phyloP scores from a whole-genome alignment of 2,888 invertebrate genomes.

The Glaucopsyche alexis region DNA sequence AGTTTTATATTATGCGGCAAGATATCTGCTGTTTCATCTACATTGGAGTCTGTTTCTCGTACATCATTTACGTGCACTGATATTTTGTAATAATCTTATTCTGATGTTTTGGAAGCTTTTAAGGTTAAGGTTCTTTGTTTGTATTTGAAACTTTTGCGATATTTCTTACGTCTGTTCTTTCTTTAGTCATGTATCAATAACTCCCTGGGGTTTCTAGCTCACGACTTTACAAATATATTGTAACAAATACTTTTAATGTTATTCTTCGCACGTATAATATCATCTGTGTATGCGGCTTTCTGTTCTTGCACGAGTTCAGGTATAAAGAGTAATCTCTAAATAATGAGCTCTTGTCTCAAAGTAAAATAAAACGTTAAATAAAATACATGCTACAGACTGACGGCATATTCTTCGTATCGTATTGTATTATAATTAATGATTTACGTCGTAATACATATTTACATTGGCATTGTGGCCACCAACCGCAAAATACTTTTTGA shows the following conservation, averaged over 20 bases:
- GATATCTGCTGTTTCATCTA: not conserved
- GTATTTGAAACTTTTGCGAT: too few relatives aligned
- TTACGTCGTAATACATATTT: not conserved
- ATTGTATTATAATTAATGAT: not conserved
- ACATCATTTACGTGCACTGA: too few relatives aligned
- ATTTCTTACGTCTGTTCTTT: too few relatives aligned
- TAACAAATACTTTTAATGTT: not conserved
- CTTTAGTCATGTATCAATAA: too few relatives aligned
- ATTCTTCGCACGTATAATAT: not conserved
- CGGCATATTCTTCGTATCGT: not conserved
- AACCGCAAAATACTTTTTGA: not conserved
- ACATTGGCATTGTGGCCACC: not conserved
- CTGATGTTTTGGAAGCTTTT: too few relatives aligned
- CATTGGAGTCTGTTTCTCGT: not conserved
- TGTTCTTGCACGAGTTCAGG: not conserved
- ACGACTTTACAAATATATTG: not conserved
- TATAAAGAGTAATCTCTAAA: constrained; percentile 6
- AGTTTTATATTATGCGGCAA: not conserved
- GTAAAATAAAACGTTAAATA: not conserved
- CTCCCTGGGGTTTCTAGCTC: not conserved
- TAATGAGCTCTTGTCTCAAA: not conserved
- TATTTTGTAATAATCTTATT: not conserved
- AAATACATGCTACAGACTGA: too few relatives aligned
- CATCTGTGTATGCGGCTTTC: not conserved
- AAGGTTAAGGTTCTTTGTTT: too few relatives aligned